A percentile compares a stretch with the other conserved stretches of the same genome.
These are phyloP conservation scores for Ectropis crepuscularia DNA, from an alignment of 2,888 invertebrate species.

Conservation along the genomic window DNA sequence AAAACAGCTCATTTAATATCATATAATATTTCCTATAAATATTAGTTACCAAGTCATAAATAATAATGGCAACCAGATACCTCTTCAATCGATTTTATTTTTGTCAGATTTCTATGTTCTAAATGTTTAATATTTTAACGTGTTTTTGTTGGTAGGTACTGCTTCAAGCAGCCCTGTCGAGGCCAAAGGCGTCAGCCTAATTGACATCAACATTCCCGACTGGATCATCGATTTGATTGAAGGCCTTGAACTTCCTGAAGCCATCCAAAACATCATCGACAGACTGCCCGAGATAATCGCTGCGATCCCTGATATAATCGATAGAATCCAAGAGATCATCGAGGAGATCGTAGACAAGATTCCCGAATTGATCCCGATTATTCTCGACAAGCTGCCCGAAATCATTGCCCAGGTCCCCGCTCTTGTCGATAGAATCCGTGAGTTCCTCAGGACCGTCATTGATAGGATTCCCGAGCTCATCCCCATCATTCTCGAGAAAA, in stretches of 20 bases:
- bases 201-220: slow-evolving; percentile 17
- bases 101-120: no score
- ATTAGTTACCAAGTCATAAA: no score
- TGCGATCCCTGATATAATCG: slow-evolving; percentile 17
- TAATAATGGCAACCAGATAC: no score
- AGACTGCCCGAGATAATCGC: slow-evolving; percentile 24
- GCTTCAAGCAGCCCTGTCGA: slow-evolving; percentile 24
- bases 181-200: slow-evolving; percentile 7
- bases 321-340: slow-evolving; percentile 14
- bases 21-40: no score
- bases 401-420: slow-evolving; percentile 24
- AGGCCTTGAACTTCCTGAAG: slow-evolving; percentile 11
- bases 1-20: no score
- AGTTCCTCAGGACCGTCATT: slow-evolving; percentile 11
- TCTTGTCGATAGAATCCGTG: slow-evolving; percentile 2
- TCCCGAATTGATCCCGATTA: slow-evolving; percentile 14
- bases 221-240: slow-evolving; percentile 17
- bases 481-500: slow-evolving; percentile 24
- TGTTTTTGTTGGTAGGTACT: slow-evolving; percentile 17
- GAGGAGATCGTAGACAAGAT: slow-evolving; percentile 11
- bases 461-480: slow-evolving; percentile 22
- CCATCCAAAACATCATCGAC: slow-evolving; percentile 25
- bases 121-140: no score
- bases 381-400: slow-evolving; percentile 22
- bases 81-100: no score